Conservation (phyloP, 1,140 invertebrate species). For the Drosophila virilis region DNA sequence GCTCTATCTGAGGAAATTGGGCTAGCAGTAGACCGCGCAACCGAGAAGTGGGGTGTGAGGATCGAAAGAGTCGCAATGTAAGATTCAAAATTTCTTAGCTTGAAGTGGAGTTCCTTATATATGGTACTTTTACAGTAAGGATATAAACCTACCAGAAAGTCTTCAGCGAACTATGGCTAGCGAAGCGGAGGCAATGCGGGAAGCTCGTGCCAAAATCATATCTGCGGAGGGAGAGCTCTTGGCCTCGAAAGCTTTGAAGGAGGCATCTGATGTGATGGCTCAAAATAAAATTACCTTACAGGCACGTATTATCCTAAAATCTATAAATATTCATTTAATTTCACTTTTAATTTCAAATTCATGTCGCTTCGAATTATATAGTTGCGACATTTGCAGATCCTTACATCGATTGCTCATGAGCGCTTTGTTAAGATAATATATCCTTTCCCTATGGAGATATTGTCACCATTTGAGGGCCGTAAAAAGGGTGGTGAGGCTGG, state of each 20-base stretch:
- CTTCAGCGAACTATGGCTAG: conserved; percentile 94
- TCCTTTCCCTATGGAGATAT: conserved; percentile 1
- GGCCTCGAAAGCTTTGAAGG: conserved; percentile 94
- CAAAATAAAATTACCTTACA: conserved; percentile 95
- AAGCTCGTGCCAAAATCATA: conserved; percentile 90
- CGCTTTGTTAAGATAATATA: neutral
- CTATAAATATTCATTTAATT: neutral
- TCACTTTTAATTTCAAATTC: too few relatives aligned
- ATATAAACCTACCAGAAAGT: conserved; percentile 92
- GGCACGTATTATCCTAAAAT: conserved; percentile 77
- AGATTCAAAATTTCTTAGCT: conserved; percentile 53
- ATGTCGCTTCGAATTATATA: neutral
- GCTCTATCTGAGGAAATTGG: conserved; percentile 54
- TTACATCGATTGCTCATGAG: neutral
- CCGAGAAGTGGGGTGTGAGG: conserved; percentile 94
- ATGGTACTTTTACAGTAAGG: conserved; percentile 88
- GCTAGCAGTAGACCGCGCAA: conserved; percentile 57
- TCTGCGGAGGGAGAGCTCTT: conserved; percentile 94
- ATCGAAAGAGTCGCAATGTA: conserved; percentile 98
- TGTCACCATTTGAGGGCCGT: neutral
- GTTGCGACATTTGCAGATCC: neutral
- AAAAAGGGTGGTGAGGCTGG: neutral
- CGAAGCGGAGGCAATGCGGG: conserved; percentile 92
- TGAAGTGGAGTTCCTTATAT: conserved; percentile 2
- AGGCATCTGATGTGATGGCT: conserved; percentile 96